phyloP scores from a whole-genome alignment of 2,888 invertebrate species.

The Lochmaea crataegi region DNA sequence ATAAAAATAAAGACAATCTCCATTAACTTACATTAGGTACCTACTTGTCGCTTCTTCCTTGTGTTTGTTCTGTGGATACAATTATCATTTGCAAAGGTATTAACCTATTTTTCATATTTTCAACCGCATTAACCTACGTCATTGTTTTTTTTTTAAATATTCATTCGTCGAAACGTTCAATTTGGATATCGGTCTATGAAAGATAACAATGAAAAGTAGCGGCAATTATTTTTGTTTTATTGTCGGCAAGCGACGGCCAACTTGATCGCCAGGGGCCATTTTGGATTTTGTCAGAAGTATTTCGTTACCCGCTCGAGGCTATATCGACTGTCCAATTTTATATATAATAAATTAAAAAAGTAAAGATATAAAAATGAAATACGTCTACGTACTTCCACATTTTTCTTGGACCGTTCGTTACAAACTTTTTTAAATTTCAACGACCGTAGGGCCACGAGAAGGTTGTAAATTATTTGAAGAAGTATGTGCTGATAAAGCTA shows the following conservation, averaged over 20 bases:
- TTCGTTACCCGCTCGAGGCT: constrained; percentile 27
- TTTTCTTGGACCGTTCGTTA: constrained; percentile 45
- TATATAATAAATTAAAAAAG: constrained; percentile 46
- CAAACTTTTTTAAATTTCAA: constrained; percentile 46
- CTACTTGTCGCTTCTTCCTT: no score
- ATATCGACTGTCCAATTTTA: constrained; percentile 40
- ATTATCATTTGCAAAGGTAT: no score
- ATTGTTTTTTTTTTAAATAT: constrained; percentile 3
- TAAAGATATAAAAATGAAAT: constrained; percentile 47
- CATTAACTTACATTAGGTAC: no score
- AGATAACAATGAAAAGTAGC: constrained; percentile 36
- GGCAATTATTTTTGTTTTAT: constrained; percentile 41
- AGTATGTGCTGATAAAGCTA: constrained; percentile 34
- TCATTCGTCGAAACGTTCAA: constrained; percentile 19
- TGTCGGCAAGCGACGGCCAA: constrained; percentile 37
- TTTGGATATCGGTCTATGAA: constrained; percentile 27
- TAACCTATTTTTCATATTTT: background rate
- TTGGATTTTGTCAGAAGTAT: constrained; percentile 39
- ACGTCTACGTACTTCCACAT: constrained; percentile 42
- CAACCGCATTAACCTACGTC: background rate
- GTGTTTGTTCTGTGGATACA: no score
- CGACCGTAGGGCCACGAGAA: constrained; percentile 30
- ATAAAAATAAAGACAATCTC: no score
- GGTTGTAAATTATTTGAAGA: constrained; percentile 31
- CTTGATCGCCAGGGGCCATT: constrained; percentile 39